Conservation (phyloP, 1,140 invertebrate genomes). For the Lepidurus couesii region DNA sequence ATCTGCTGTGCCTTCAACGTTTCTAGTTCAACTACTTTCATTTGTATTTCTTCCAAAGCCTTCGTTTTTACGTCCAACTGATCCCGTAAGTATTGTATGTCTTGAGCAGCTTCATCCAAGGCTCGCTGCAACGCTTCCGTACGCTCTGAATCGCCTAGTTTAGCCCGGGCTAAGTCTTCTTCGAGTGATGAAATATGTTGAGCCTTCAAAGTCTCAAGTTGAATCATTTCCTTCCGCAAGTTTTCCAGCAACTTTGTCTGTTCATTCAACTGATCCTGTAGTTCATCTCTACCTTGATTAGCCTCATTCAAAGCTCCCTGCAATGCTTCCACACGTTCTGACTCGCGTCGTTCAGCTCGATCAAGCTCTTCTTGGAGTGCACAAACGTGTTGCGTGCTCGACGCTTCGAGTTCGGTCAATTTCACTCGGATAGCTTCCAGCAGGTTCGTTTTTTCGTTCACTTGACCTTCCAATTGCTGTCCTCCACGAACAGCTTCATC, state of each 20-base stretch:
- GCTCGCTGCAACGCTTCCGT: not conserved
- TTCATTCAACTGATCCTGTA: not conserved
- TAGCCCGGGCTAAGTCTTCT: not conserved
- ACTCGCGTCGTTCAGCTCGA: not conserved
- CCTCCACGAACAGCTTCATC: not conserved
- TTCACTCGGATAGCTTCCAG: not conserved
- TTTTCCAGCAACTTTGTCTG: not conserved
- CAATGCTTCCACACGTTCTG: not conserved
- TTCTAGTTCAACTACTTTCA: not conserved
- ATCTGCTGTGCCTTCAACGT: not conserved
- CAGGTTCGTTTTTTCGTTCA: not conserved
- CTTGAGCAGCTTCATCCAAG: not conserved
- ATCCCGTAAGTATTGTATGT: not conserved
- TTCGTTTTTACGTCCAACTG: not conserved
- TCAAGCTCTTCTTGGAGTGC: not conserved
- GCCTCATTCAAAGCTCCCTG: not conserved
- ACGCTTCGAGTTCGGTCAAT: not conserved
- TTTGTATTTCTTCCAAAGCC: not conserved
- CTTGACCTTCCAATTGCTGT: not conserved
- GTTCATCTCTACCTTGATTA: not conserved
- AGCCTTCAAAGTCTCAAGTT: not conserved
- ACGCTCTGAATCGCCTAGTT: not conserved
- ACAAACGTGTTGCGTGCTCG: not conserved
- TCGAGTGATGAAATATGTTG: not conserved
- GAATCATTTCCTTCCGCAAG: not conserved